Evolutionary conservation across 2,888 invertebrate genomes (phyloP).

Genomic region (Serrognathus titanus): DNA sequence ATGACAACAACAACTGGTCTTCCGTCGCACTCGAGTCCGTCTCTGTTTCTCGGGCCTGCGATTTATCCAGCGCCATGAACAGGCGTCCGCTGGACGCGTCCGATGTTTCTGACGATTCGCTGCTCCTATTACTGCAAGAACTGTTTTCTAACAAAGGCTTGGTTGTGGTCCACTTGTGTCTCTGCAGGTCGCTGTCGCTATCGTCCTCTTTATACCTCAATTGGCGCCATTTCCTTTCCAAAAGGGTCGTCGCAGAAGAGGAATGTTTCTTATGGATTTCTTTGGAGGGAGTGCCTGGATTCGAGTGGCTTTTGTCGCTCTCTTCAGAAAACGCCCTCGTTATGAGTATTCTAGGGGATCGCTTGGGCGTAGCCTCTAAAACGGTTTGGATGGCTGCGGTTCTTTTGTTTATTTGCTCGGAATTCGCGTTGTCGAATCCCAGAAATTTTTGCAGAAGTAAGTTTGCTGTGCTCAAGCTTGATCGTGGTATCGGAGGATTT

Average conservation of each 20-base stretch:
- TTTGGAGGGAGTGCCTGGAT: slow-evolving; percentile 41
- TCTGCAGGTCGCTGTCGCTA: slow-evolving; percentile 35
- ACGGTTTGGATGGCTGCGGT: slow-evolving; percentile 30
- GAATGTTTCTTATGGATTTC: slow-evolving; percentile 43
- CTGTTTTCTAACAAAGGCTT: slow-evolving; percentile 38
- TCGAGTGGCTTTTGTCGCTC: slow-evolving; percentile 58
- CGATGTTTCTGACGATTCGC: slow-evolving; percentile 51
- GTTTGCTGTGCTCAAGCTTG: slow-evolving; percentile 56
- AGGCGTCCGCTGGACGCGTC: slow-evolving; percentile 43
- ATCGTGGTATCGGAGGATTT: not conserved
- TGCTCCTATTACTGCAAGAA: slow-evolving; percentile 39
- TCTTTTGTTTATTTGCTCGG: not conserved
- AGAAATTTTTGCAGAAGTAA: slow-evolving; percentile 60
- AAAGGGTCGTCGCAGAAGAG: slow-evolving; percentile 45
- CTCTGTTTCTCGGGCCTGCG: slow-evolving; percentile 13
- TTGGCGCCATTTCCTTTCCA: slow-evolving; percentile 47
- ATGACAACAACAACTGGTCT: slow-evolving; percentile 55
- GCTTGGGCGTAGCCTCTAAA: slow-evolving; percentile 36
- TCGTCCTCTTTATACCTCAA: slow-evolving; percentile 38
- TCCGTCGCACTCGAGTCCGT: slow-evolving; percentile 30
- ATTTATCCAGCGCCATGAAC: slow-evolving; percentile 46
- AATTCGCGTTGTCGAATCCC: slow-evolving; percentile 43
- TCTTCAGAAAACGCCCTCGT: slow-evolving; percentile 73
- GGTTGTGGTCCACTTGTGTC: slow-evolving; percentile 29
- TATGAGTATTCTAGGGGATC: slow-evolving; percentile 68